Base-by-base conservation (phyloP, 2,888 invertebrate species). In the Cacoxenus indagator region DNA sequence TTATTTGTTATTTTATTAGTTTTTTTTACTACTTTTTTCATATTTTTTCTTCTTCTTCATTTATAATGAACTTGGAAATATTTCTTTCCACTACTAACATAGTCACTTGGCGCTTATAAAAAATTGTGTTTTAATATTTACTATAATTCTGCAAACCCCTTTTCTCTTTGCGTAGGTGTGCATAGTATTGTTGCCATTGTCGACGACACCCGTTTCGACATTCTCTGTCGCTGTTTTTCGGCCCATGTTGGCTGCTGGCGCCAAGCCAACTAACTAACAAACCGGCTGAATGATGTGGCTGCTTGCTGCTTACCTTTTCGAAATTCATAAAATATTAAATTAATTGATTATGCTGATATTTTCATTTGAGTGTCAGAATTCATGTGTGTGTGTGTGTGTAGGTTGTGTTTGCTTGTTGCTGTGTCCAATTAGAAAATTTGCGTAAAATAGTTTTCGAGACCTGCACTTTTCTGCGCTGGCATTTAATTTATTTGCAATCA, bases 31-130 rank as follows among this genome's bases (percentile, higher is more conserved):
- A n/a, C n/a, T 37, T 0, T 37, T 11, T 37, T 4, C 37, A 37
- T 11, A 37, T 37, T 8, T 37, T 37, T 1, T 37, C 8, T 2
- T 37, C 8, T 37, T 8, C 5, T 37, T 37, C 17, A 48, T 48
- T 48, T 19, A n/a, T 48, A 11, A 48, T 48, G 46, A 48, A n/a
- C 19, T 48, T 48, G 46, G 46, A 17, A 48, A 48, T 19, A 48
- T 48, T 6, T 6, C 11, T n/a, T 46, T 11, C 5, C 11, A 37
- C 5, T 46, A 46, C 17, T 14, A 14, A 46, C 46, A 48, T 48
- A 48, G 73, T 73, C 83, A 81, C 76, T 80, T 83, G 79, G 70
- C 68, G 71, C 74, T 73, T 78, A 72, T 80, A 83, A 80, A 80
- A 80, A 83, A 51, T 51, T 43, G 19, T 37, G n/a, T 61, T 61